Conservation (phyloP, 2,113 vertebrate species). For the Macaca mulatta region DNA sequence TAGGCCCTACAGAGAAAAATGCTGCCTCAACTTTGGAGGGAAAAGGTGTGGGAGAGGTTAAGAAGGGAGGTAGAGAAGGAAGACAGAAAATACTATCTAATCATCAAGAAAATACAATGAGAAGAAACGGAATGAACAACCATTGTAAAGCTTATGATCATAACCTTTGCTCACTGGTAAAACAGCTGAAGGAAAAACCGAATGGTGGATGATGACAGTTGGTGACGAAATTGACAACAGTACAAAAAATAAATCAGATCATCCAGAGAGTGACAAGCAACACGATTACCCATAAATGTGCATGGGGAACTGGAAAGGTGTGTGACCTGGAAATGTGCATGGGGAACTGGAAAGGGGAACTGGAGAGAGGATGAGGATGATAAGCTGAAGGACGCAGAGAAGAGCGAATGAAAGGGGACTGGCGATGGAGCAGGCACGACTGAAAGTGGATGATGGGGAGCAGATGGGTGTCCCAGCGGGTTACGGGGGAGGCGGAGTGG, state of each 20-base stretch:
- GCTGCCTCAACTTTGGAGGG: not conserved
- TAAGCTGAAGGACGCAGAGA: constrained; percentile 39
- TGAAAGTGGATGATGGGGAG: not conserved
- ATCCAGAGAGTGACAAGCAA: not conserved
- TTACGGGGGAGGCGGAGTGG: no score
- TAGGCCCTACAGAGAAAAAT: constrained; percentile 13
- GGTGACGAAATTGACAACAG: not conserved
- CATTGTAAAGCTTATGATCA: not conserved
- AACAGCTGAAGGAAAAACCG: not conserved
- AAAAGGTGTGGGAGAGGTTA: not conserved
- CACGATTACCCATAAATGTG: not conserved
- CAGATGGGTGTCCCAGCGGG: not conserved
- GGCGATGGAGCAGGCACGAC: not conserved
- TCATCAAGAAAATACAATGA: not conserved
- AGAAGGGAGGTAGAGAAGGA: not conserved
- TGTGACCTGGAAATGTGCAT: not conserved
- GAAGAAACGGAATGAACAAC: not conserved
- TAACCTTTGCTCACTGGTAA: not conserved
- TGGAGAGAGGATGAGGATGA: not conserved
- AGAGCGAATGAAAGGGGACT: not conserved
- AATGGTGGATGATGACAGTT: not conserved
- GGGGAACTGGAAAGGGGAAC: not conserved
- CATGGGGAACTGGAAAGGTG: not conserved
- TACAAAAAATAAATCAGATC: not conserved
- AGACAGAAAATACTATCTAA: not conserved